These are phyloP conservation scores for Coelinius sp. DNA, from an alignment of 2,888 invertebrate genomes.

Conservation along the genomic window DNA sequence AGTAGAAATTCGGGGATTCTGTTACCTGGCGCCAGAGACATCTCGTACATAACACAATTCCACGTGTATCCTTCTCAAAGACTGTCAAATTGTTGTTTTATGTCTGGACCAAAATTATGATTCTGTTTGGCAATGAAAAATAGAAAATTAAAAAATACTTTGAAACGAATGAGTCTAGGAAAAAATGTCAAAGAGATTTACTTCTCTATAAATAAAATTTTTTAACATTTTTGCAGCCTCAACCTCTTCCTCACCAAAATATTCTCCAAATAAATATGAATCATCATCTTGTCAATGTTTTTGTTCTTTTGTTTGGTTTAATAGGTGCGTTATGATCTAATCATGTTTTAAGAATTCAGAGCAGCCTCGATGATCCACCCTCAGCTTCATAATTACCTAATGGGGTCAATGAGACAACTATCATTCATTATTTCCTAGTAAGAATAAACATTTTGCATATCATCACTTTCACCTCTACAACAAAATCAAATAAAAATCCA, in stretches of 20 bases:
- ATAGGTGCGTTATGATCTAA: neutral
- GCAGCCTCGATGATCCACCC: neutral
- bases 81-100: neutral
- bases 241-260: neutral
- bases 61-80: neutral
- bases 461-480: neutral
- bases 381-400: neutral
- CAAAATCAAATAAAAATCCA: neutral
- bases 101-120: too few species aligned
- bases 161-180: too few species aligned
- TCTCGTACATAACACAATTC: neutral
- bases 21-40: neutral
- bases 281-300: neutral
- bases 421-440: neutral
- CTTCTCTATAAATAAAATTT: neutral
- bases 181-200: too few species aligned
- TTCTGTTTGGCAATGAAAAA: too few species aligned
- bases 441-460: conserved; percentile 3
- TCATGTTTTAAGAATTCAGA: neutral
- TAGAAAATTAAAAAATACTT: too few species aligned
- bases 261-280: too few species aligned
- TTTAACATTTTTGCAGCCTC: neutral
- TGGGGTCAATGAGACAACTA: conserved; percentile 1
- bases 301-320: neutral
- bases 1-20: neutral